These are phyloP conservation scores for Tokudaia muenninki DNA, from an alignment of 2,797 vertebrate genomes.

Conservation along the genomic window DNA sequence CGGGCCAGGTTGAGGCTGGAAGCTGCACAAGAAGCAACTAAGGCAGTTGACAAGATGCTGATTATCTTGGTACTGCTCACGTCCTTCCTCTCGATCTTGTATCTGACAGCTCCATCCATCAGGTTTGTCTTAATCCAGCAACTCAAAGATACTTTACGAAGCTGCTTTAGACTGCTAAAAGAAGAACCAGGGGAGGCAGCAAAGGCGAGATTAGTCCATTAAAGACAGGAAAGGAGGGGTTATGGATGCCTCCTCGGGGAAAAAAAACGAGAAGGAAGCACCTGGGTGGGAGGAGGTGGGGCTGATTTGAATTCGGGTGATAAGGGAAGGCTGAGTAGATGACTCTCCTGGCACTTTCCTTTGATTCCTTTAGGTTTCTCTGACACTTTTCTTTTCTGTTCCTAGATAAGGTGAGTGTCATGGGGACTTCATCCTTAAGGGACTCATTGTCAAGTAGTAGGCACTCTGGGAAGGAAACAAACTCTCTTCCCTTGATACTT, in stretches of 20 bases:
- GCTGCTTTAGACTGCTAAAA: conserved; percentile 36
- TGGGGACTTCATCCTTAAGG: neutral
- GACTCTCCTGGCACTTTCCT: neutral
- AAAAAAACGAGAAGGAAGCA: conserved; percentile 47
- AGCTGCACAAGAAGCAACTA: conserved; percentile 8
- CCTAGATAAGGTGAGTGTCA: neutral
- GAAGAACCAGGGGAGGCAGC: neutral
- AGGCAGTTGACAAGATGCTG: conserved; percentile 76
- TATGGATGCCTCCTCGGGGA: neutral
- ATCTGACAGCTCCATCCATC: conserved; percentile 83
- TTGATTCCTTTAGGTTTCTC: neutral
- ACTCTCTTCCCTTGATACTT: neutral
- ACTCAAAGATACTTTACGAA: conserved; percentile 44
- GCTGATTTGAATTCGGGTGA: neutral
- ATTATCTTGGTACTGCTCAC: conserved; percentile 78
- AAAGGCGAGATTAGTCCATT: neutral
- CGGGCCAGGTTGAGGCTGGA: neutral
- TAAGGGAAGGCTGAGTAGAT: neutral
- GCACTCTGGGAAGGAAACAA: conserved; percentile 39
- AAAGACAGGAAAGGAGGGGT: conserved; percentile 35
- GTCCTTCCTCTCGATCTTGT: conserved; percentile 80
- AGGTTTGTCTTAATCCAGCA: conserved; percentile 84
- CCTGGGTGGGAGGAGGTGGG: neutral
- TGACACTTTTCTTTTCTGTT: conserved; percentile 7
- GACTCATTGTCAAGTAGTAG: neutral